These are phyloP conservation scores for Drosophila antonietae DNA, from an alignment of 2,888 invertebrate genomes.

Conservation along the genomic window DNA sequence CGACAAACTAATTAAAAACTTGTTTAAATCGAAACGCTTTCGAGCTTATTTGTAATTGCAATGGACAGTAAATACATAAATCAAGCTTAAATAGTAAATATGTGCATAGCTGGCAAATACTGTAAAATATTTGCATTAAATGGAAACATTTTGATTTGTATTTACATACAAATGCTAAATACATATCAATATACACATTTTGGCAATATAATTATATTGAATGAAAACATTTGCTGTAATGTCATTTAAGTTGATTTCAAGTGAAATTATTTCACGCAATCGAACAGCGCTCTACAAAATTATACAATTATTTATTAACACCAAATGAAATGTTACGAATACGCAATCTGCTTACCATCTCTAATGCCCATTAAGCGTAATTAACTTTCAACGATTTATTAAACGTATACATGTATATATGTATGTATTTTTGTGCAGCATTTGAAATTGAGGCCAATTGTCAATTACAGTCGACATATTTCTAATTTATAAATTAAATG, in stretches of 20 bases:
- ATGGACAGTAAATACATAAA: slow-evolving; percentile 40
- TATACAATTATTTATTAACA: slow-evolving; percentile 9
- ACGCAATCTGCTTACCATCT: slow-evolving; percentile 39
- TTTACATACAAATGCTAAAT: background rate
- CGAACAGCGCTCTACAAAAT: background rate
- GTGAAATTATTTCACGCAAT: background rate
- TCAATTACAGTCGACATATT: slow-evolving; percentile 31
- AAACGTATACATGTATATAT: background rate
- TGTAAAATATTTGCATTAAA: background rate
- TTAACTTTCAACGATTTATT: slow-evolving; percentile 58
- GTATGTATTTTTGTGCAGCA: background rate
- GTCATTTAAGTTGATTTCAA: background rate
- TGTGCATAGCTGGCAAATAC: background rate
- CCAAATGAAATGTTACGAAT: background rate
- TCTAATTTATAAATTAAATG: slow-evolving; percentile 38
- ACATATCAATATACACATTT: background rate
- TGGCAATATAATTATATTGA: slow-evolving; percentile 3
- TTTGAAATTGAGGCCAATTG: slow-evolving; percentile 15
- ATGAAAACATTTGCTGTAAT: slow-evolving; percentile 6
- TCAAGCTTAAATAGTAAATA: slow-evolving; percentile 22
- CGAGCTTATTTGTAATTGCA: slow-evolving; percentile 20
- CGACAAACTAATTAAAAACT: slow-evolving; percentile 34
- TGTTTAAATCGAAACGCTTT: slow-evolving; percentile 26
- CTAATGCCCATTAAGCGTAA: slow-evolving; percentile 55
- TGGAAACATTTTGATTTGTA: background rate